phyloP scores from a whole-genome alignment of 2,113 vertebrate species.

The Cryptomyrus ogoouensis region DNA sequence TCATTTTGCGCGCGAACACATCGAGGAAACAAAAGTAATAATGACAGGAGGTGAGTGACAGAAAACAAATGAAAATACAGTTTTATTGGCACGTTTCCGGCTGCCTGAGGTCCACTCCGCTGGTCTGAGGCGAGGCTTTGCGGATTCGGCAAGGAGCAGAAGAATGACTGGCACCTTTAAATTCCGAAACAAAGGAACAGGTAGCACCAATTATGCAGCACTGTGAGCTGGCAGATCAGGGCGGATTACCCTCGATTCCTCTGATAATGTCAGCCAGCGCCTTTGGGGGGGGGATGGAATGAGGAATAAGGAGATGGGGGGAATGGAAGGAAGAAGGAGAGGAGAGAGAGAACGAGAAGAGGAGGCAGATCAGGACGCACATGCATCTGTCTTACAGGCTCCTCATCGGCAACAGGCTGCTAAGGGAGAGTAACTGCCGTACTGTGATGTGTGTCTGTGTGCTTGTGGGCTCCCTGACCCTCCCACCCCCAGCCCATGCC shows the following conservation, averaged over 20 bases:
- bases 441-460: slow-evolving; percentile 22
- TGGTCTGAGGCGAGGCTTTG: slow-evolving; percentile 66
- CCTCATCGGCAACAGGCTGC: neutral
- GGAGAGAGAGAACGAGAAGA: neutral
- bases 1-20: neutral
- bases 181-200: slow-evolving; percentile 53
- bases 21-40: neutral
- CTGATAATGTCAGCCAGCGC: slow-evolving; percentile 66
- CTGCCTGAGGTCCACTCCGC: slow-evolving; percentile 59
- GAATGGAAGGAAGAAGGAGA: neutral
- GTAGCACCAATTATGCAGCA: slow-evolving; percentile 68
- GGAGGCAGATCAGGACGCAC: neutral
- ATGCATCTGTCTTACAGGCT: neutral
- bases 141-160: slow-evolving; percentile 75
- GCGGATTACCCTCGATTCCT: slow-evolving; percentile 62
- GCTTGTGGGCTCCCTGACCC: slow-evolving; percentile 55
- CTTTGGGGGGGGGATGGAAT: slow-evolving; percentile 21
- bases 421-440: slow-evolving; percentile 27
- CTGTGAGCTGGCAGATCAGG: slow-evolving; percentile 70
- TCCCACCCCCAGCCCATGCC: slow-evolving; percentile 55
- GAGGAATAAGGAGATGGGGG: too few relatives aligned
- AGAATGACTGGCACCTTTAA: slow-evolving; percentile 74
- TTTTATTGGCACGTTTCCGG: neutral
- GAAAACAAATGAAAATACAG: neutral
- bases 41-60: neutral